Conservation (phyloP, 1,140 invertebrate species). For the Trachelipus rathkii region DNA sequence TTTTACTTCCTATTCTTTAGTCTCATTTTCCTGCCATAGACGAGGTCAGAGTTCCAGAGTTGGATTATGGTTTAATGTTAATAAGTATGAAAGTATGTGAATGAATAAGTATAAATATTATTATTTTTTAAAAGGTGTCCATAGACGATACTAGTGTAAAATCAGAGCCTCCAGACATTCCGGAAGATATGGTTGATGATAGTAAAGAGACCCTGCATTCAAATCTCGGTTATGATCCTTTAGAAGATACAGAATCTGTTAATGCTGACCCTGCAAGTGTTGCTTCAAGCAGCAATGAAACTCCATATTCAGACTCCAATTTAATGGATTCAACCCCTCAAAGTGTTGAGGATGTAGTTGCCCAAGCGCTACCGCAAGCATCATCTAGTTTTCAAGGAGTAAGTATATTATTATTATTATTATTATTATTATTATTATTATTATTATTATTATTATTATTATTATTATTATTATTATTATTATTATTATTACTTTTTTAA, state of each 20-base stretch:
- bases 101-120: too few species aligned
- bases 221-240: background rate
- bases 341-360: conserved; percentile 40
- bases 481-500: too few species aligned
- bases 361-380: conserved; percentile 34
- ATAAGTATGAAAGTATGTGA: too few species aligned
- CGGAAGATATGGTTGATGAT: background rate
- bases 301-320: background rate
- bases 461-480: too few species aligned
- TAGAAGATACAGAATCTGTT: background rate
- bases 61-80: too few species aligned
- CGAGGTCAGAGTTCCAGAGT: too few species aligned
- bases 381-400: conserved; percentile 43
- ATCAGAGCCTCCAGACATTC: background rate
- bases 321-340: conserved; percentile 25
- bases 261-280: background rate
- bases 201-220: background rate
- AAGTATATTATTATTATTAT: conserved; percentile 17
- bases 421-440: too few species aligned
- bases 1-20: too few species aligned
- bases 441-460: too few species aligned
- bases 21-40: too few species aligned
- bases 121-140: too few species aligned
- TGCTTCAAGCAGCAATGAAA: background rate
- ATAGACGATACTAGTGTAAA: background rate